Percentiles rank a stretch among this genome's conserved stretches.
Evolutionary conservation across 2,797 vertebrate genomes (phyloP).

Genomic region (Coregonus ussuriensis): DNA sequence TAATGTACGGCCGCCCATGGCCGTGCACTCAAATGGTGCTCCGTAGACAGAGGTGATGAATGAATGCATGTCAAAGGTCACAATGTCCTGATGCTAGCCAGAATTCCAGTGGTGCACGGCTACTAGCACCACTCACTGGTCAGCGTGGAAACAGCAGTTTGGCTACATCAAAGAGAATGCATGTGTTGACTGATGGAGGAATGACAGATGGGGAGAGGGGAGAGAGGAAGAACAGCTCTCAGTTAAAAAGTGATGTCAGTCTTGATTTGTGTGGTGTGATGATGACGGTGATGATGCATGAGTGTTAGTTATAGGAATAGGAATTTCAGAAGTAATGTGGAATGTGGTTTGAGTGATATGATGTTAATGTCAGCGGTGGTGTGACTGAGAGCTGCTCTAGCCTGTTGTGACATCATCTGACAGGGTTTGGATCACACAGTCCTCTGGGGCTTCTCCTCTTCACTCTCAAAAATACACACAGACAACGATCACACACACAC

Average conservation of each 20-base stretch:
- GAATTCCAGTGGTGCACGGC: slow-evolving; percentile 39
- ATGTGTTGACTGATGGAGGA: background rate
- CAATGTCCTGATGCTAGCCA: slow-evolving; percentile 27
- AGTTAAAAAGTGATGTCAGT: slow-evolving; percentile 25
- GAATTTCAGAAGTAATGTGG: slow-evolving; percentile 36
- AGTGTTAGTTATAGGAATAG: slow-evolving; percentile 28
- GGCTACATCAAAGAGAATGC: slow-evolving; percentile 6
- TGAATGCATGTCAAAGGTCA: slow-evolving; percentile 77
- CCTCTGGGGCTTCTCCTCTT: slow-evolving; percentile 42
- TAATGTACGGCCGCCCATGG: slow-evolving; percentile 60
- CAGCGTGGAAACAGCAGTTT: slow-evolving; percentile 3
- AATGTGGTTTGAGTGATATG: slow-evolving; percentile 30
- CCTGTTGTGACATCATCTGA: slow-evolving; percentile 45
- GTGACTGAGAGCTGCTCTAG: slow-evolving; percentile 32
- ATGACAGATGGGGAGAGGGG: background rate
- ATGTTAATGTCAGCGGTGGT: slow-evolving; percentile 39
- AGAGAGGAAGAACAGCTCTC: slow-evolving; percentile 24
- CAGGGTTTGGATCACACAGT: slow-evolving; percentile 48
- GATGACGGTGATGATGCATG: slow-evolving; percentile 13
- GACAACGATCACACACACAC: slow-evolving; percentile 9
- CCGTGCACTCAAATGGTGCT: slow-evolving; percentile 71
- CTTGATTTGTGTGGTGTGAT: slow-evolving; percentile 22
- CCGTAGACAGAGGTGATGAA: slow-evolving; percentile 75
- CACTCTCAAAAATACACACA: slow-evolving; percentile 26
- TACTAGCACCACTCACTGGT: slow-evolving; percentile 77